phyloP scores from a whole-genome alignment of 2,888 invertebrate genomes.

The Drosophila siamana region DNA sequence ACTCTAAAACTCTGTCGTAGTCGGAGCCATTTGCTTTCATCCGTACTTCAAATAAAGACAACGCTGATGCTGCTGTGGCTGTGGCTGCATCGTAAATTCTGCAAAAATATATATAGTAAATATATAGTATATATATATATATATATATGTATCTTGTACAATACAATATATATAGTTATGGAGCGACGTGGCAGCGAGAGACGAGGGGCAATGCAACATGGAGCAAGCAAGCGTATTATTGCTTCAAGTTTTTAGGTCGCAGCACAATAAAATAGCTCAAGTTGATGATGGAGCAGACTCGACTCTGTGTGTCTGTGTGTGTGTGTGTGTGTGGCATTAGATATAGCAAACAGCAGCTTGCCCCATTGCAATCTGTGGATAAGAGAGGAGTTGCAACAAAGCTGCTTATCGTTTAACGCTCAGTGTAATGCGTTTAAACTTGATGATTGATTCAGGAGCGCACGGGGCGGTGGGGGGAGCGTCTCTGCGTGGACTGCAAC shows the following conservation, averaged over 20 bases:
- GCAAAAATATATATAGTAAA: constrained; percentile 28
- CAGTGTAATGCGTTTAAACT: constrained; percentile 77
- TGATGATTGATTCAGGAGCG: constrained; percentile 68
- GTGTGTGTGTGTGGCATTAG: constrained; percentile 38
- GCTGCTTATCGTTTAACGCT: constrained; percentile 79
- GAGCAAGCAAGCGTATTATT: constrained; percentile 76
- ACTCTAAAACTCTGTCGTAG: constrained; percentile 13
- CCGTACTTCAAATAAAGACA: constrained; percentile 70
- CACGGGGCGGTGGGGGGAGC: not conserved
- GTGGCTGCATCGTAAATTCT: constrained; percentile 72
- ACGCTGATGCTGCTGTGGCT: constrained; percentile 40
- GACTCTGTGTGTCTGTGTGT: constrained; percentile 16
- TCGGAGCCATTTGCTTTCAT: constrained; percentile 39
- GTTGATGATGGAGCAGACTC: constrained; percentile 63
- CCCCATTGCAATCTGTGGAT: constrained; percentile 5
- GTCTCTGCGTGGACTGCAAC: constrained; percentile 70
- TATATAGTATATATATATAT: constrained; percentile 23
- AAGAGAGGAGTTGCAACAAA: constrained; percentile 63
- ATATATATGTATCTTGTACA: constrained; percentile 40
- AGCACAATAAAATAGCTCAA: constrained; percentile 70
- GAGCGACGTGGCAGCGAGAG: constrained; percentile 32
- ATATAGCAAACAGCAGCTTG: constrained; percentile 52
- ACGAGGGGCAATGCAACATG: constrained; percentile 44
- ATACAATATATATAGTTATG: constrained; percentile 40
- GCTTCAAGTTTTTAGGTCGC: constrained; percentile 66